Conservation (phyloP, 2,113 vertebrate species). For the Melanerpes formicivorus region DNA sequence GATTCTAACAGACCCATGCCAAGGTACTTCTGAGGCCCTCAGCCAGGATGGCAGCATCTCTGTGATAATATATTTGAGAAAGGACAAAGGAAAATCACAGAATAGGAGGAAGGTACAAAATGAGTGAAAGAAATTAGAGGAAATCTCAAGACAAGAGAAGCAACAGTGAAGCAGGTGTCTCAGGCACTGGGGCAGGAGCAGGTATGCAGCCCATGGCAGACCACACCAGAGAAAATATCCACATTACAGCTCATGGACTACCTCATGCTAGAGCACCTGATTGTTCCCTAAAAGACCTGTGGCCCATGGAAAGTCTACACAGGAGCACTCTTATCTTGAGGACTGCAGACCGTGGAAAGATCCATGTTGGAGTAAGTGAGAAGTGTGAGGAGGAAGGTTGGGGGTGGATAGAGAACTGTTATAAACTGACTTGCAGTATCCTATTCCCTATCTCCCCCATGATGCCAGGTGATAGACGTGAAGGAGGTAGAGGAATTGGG, state of each 20-base stretch:
- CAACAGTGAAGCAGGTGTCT: neutral
- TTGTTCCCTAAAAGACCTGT: neutral
- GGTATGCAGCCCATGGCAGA: neutral
- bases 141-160: neutral
- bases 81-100: neutral
- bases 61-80: neutral
- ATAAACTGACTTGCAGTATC: neutral
- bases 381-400: neutral
- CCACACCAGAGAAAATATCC: neutral
- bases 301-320: fast-evolving
- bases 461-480: neutral
- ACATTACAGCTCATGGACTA: neutral
- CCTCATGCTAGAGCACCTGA: neutral
- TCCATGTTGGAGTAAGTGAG: neutral
- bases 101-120: neutral
- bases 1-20: too few relatives aligned
- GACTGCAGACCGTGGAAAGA: neutral
- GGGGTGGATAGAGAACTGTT: neutral
- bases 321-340: neutral
- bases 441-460: neutral
- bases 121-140: neutral
- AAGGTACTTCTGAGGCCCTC: too few relatives aligned
- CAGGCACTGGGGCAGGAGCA: neutral
- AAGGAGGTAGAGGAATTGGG: neutral
- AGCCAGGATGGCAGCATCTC: too few relatives aligned